Conservation (phyloP, 2,797 vertebrate genomes). For the Siniperca undulata region DNA sequence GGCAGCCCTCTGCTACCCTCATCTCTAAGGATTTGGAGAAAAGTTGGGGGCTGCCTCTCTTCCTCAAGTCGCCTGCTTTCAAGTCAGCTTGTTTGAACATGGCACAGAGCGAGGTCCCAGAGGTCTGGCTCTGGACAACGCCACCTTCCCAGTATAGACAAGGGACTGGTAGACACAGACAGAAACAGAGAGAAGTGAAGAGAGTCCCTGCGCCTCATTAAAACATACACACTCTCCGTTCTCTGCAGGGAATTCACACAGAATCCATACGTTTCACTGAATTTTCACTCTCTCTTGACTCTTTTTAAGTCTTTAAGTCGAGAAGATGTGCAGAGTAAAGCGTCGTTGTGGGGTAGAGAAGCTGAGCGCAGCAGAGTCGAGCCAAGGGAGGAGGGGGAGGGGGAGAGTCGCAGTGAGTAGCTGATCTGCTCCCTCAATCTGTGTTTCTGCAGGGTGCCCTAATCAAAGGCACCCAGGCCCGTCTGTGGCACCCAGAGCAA, state of each 20-base stretch:
- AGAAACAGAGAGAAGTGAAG: slow-evolving; percentile 41
- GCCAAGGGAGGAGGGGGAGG: slow-evolving; percentile 33
- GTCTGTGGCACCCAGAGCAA: slow-evolving; percentile 74
- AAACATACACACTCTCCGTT: slow-evolving; percentile 68
- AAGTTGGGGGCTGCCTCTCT: slow-evolving; percentile 72
- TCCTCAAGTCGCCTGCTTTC: slow-evolving; percentile 73
- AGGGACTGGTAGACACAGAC: slow-evolving; percentile 45
- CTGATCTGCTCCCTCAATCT: slow-evolving; percentile 79
- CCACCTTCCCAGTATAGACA: slow-evolving; percentile 65
- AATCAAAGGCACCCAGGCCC: slow-evolving; percentile 78
- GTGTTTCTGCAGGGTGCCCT: slow-evolving; percentile 77
- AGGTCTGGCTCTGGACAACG: slow-evolving; percentile 68
- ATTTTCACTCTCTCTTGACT: slow-evolving; percentile 69
- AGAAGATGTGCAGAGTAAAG: slow-evolving; percentile 73
- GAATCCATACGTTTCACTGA: slow-evolving; percentile 73
- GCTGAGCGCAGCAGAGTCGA: slow-evolving; percentile 75
- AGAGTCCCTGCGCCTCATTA: slow-evolving; percentile 69
- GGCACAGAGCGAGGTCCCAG: slow-evolving; percentile 66
- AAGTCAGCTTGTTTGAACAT: slow-evolving; percentile 77
- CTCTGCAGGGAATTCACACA: slow-evolving; percentile 71
- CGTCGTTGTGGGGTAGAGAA: slow-evolving; percentile 64
- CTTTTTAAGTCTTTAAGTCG: slow-evolving; percentile 79
- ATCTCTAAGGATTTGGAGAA: slow-evolving; percentile 78
- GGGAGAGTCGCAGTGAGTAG: slow-evolving; percentile 35
- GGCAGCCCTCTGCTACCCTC: slow-evolving; percentile 70